Percentiles rank a stretch among this genome's conserved stretches.
phyloP scores from a whole-genome alignment of 2,797 vertebrate species.

The Scyliorhinus canicula region DNA sequence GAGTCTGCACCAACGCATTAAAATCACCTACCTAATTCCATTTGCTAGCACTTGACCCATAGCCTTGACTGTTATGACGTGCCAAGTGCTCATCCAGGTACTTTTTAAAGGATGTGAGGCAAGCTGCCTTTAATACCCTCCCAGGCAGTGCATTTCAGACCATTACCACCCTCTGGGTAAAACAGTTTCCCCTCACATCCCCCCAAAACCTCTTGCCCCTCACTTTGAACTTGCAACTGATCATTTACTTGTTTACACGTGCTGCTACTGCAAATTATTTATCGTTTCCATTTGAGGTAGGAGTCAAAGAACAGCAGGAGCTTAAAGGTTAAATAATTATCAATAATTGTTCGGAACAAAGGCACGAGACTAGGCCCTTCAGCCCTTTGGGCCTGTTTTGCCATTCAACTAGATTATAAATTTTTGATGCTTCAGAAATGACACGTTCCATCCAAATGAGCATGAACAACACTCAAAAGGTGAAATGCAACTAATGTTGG shows the following conservation, averaged over 20 bases:
- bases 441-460: neutral
- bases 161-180: no score
- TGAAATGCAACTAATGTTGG: neutral
- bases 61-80: no score
- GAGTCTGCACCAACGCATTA: no score
- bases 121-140: no score
- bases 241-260: neutral
- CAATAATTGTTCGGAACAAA: neutral
- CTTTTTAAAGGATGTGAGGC: no score
- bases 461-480: neutral
- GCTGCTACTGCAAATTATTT: neutral
- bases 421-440: neutral
- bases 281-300: neutral
- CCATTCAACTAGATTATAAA: neutral
- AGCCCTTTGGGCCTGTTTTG: neutral
- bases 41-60: no score
- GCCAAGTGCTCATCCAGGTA: no score
- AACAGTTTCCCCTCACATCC: no score
- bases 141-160: no score
- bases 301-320: neutral
- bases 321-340: neutral
- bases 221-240: no score
- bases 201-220: no score
- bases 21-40: no score
- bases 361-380: neutral